Percentiles rank a stretch among this genome's conserved stretches.
Conservation (phyloP, 2,888 invertebrate genomes). For the Hylaea fasciaria region DNA sequence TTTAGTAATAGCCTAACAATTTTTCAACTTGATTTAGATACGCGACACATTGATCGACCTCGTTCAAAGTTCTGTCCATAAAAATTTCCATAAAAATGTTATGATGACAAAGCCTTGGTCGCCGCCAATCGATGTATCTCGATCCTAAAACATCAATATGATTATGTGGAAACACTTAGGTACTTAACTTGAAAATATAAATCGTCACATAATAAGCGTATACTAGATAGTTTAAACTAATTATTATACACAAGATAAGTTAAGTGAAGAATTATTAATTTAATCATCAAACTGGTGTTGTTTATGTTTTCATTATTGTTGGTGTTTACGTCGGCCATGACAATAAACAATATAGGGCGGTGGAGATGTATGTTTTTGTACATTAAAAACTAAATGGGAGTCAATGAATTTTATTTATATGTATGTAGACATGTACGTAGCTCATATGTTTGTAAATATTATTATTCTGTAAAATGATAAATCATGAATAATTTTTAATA, state of each 20-base stretch:
- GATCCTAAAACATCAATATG: too few species aligned
- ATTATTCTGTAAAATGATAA: conserved; percentile 83
- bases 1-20: too few species aligned
- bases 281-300: neutral
- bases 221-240: neutral
- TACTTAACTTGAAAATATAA: conserved; percentile 2
- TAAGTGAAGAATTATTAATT: conserved; percentile 13
- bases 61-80: too few species aligned
- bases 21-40: too few species aligned
- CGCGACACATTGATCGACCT: too few species aligned
- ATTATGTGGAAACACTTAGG: neutral
- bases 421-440: conserved; percentile 81
- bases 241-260: conserved; percentile 6
- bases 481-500: conserved; percentile 84
- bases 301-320: conserved; percentile 36
- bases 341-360: conserved; percentile 55
- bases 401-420: conserved; percentile 84
- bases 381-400: conserved; percentile 79
- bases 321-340: conserved; percentile 63
- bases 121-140: too few species aligned
- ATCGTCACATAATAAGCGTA: conserved; percentile 3
- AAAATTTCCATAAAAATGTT: too few species aligned
- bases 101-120: too few species aligned
- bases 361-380: conserved; percentile 72
- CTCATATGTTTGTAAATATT: conserved; percentile 82